phyloP scores from a whole-genome alignment of 2,888 invertebrate species.

The Beris morrisii region DNA sequence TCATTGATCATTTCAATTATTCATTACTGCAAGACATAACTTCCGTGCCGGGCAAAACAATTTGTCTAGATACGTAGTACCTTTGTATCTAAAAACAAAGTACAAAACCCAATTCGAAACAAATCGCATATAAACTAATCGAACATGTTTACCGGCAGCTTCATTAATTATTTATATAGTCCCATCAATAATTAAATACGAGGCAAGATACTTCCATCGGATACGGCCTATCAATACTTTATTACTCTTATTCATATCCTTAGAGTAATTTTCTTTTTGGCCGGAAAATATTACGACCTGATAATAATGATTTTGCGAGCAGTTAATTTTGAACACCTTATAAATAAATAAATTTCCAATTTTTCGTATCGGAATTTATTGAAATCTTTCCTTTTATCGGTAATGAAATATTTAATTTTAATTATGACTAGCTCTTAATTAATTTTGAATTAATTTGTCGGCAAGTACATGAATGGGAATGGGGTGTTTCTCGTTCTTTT shows the following conservation, averaged over 20 bases:
- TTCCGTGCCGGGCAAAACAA: no score
- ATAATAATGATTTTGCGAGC: conserved; percentile 2
- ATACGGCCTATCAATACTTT: conserved; percentile 8
- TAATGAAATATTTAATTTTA: no score
- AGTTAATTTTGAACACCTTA: conserved; percentile 5
- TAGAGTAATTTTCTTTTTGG: conserved; percentile 1
- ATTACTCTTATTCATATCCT: conserved; percentile 14
- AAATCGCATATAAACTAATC: conserved; percentile 14
- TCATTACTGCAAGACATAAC: no score
- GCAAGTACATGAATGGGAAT: no score
- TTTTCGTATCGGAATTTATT: conserved; percentile 5
- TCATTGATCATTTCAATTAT: no score
- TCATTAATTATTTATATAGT: conserved; percentile 14
- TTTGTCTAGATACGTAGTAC: no score
- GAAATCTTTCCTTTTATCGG: conserved; percentile 4
- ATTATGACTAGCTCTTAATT: no score
- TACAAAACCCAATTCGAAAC: neutral
- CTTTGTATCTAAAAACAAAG: no score
- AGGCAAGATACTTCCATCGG: neutral
- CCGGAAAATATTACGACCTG: conserved; percentile 4
- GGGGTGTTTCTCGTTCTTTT: no score
- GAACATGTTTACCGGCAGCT: conserved; percentile 22
- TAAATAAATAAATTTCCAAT: conserved; percentile 15
- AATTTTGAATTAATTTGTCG: no score
- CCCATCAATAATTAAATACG: conserved; percentile 7